A percentile compares a stretch with the other conserved stretches of the same genome.
phyloP scores from a whole-genome alignment of 2,797 vertebrate genomes.

The Melanotaenia pygmaea region DNA sequence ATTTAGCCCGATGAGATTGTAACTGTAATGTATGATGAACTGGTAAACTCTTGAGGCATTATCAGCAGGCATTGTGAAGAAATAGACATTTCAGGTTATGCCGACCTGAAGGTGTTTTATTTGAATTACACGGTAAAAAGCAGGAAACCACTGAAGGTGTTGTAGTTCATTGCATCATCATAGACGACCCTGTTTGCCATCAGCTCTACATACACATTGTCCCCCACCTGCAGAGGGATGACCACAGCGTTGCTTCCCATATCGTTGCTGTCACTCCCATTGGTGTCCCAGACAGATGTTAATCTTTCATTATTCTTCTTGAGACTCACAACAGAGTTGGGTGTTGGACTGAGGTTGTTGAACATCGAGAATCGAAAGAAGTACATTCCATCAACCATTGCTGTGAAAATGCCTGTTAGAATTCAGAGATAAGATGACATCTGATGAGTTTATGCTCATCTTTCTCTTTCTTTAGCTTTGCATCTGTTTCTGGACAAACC shows the following conservation, averaged over 20 bases:
- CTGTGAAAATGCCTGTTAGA: conserved; percentile 61
- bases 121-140: conserved; percentile 53
- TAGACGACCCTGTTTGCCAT: conserved; percentile 30
- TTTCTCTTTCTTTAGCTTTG: not conserved
- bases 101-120: not conserved
- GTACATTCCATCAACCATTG: conserved; percentile 58
- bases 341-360: conserved; percentile 42
- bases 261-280: conserved; percentile 36
- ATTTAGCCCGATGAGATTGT: too few relatives aligned
- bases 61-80: not conserved
- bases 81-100: not conserved
- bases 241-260: conserved; percentile 68
- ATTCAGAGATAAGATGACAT: not conserved
- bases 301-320: conserved; percentile 55
- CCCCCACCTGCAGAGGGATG: conserved; percentile 61
- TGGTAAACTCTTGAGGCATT: not conserved
- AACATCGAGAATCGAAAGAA: conserved; percentile 68
- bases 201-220: conserved; percentile 62
- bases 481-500: conserved; percentile 34
- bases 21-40: too few relatives aligned
- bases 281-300: conserved; percentile 56
- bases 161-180: conserved; percentile 51
- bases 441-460: not conserved
- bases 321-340: conserved; percentile 62
- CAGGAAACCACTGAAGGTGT: conserved; percentile 71